Base-by-base conservation (phyloP, 1,140 invertebrate species). In the Drosophila ficusphila region DNA sequence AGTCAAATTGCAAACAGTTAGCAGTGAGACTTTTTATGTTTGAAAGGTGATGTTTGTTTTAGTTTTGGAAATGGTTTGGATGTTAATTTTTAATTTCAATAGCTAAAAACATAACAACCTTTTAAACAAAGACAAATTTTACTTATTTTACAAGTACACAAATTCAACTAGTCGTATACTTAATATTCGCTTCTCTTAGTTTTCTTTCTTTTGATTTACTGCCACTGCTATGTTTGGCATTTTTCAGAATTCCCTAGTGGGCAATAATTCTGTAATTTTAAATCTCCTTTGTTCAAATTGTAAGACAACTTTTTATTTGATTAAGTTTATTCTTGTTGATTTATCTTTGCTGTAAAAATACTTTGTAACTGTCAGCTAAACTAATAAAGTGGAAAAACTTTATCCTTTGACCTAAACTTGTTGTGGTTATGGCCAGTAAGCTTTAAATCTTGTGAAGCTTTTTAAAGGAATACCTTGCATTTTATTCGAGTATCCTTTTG, bases 381-480 rank as follows among this genome's bases (percentile, higher is more conserved):
- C 19, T 44, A 7, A 25, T 12, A 44, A 42, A 42, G n/a, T 42
- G n/a, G 6, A 23, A 11, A 42, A 44, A 14, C 41, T 44, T 25
- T 23, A 25, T 44, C 21, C 41, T 44, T 44, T 25, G 46, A 2
- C 14, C 27, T 19, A 19, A n/a, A 4, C 3, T n/a, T 21, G 29
- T 48, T 5, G 42, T 49, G 14, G 12, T 19, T 12, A 11, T 12
- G 16, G 16, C 2, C 42, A 4, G 6, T 16, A 33, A 57, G 47
- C 54, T 25, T 53, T 52, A 53, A 53, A 33, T 33, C 19, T 23
- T 33, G 19, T 34, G 11, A 19, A 18, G 47, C 54, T 33, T 52
- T 52, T 51, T 52, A 16, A 16, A 11, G n/a, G 53, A 52, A 52
- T 31, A 16, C 52, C 23, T 29, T n/a, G 53, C 48, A 23, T 57